Evolutionary conservation across 2,797 vertebrate genomes (phyloP), one percentile per base, ranked within the genome.

Genomic region (Delichon dasypus): DNA sequence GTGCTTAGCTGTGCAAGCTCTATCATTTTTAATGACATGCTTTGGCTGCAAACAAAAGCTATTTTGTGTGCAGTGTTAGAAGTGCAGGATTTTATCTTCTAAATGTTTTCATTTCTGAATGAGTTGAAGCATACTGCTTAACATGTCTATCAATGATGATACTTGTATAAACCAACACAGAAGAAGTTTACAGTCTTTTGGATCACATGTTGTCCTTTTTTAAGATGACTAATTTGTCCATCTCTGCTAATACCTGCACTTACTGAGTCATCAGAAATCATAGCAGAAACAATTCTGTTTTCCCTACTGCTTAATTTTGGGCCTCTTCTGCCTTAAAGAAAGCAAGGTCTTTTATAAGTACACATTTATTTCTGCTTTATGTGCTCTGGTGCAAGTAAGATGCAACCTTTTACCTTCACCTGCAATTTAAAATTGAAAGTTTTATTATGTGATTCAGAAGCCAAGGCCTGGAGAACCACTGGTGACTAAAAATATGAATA

Each of bases 1-100:
- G 53, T 51, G 57, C 38, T 86, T 79, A 45, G 64, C 77, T 78
- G 50, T 29, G 74, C 84, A 62, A 34, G 57, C 82, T 93, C 79
- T 89, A 30, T 70, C 1, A 14, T 80, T 88, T 90, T 95, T 89
- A 89, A 81, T 85, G 53, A 58, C 30, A n/a, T 8, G n/a, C 55
- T 94, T 91, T 48, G 58, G 7, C 64, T 87, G 19, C 80, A 88
- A 93, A 89, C 55, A 89, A 77, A 90, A 90, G 42, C 48, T 62
- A 0, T 89, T 51, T 47, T 13, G 5, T 54, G 44, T 75, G 45
- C 77, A 34, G 58, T 51, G 13, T 47, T 67, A 53, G 58, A 93
- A 38, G 51, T 50, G 67, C 30, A 30, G 80, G 72, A 42, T 15
- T 89, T 90, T 78, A 9, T 74, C 29, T 70, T 89, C 44, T 57